These are phyloP conservation scores for Microtus montanus DNA, from an alignment of 2,113 vertebrate genomes.

Conservation along the genomic window DNA sequence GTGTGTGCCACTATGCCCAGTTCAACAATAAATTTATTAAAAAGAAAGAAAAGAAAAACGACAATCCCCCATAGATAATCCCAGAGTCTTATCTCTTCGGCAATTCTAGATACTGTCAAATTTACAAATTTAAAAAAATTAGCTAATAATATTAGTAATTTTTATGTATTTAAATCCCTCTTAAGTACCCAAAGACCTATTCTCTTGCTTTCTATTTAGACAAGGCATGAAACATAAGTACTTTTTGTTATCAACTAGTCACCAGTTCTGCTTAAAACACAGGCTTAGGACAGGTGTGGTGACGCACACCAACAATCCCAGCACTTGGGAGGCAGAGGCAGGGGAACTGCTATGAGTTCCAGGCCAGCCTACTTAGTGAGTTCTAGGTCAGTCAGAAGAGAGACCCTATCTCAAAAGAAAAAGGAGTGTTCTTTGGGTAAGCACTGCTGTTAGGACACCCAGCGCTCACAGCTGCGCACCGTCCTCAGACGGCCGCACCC, in stretches of 20 bases:
- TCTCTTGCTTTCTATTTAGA: not conserved
- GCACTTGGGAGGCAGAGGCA: not conserved
- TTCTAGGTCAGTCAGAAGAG: not conserved
- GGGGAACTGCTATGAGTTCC: not conserved
- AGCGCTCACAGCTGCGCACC: too few relatives aligned
- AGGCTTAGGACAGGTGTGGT: not conserved
- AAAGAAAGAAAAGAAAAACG: not conserved
- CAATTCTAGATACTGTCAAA: not conserved
- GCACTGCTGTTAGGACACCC: not conserved
- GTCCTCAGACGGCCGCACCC: not conserved
- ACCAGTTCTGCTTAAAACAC: conserved; percentile 39
- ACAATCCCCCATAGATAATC: not conserved
- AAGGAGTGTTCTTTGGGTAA: not conserved
- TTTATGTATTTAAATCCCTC: conserved; percentile 22
- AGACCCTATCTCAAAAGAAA: not conserved
- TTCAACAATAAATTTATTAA: not conserved
- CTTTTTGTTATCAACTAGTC: conserved; percentile 2
- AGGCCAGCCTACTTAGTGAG: not conserved
- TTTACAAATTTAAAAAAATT: not conserved
- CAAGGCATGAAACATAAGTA: conserved; percentile 3
- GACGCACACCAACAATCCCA: not conserved
- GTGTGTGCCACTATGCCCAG: not conserved
- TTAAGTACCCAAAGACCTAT: not conserved
- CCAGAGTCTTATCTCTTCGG: not conserved
- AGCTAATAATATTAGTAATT: conserved; percentile 24